Evolutionary conservation across 2,797 vertebrate species (phyloP).

Genomic region (Anas bahamensis): DNA sequence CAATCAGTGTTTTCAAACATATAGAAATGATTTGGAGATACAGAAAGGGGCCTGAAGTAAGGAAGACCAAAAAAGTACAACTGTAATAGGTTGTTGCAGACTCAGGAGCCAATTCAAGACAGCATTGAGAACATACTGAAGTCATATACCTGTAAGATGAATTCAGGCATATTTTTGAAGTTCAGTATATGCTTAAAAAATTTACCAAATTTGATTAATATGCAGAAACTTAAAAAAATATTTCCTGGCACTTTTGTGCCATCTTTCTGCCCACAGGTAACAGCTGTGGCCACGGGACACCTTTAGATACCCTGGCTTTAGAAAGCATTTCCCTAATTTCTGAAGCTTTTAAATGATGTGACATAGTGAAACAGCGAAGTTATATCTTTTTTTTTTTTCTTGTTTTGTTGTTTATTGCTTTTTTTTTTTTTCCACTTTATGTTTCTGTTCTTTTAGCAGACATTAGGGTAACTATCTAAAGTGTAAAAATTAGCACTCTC

Average conservation of each 20-base stretch:
- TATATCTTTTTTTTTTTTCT: not conserved
- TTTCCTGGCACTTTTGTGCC: not conserved
- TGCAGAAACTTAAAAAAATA: not conserved
- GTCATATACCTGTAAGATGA: not conserved
- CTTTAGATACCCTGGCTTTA: not conserved
- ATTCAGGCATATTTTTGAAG: not conserved
- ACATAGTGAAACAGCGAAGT: not conserved
- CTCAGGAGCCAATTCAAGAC: not conserved
- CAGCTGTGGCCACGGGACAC: rapidly evolving
- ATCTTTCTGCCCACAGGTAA: not conserved
- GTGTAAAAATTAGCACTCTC: not conserved
- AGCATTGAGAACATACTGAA: not conserved
- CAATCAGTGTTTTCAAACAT: not conserved
- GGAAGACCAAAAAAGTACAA: not conserved
- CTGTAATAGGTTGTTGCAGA: not conserved
- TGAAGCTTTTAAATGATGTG: not conserved
- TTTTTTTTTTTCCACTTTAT: not conserved
- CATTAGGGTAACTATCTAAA: not conserved
- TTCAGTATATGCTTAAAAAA: not conserved
- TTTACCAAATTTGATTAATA: not conserved
- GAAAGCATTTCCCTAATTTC: not conserved
- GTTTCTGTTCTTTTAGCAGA: not conserved
- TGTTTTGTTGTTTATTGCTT: no score
- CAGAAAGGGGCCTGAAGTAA: not conserved
- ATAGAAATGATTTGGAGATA: not conserved